phyloP scores from a whole-genome alignment of 2,113 vertebrate species.

The Cyphomyrus discorhynchus region DNA sequence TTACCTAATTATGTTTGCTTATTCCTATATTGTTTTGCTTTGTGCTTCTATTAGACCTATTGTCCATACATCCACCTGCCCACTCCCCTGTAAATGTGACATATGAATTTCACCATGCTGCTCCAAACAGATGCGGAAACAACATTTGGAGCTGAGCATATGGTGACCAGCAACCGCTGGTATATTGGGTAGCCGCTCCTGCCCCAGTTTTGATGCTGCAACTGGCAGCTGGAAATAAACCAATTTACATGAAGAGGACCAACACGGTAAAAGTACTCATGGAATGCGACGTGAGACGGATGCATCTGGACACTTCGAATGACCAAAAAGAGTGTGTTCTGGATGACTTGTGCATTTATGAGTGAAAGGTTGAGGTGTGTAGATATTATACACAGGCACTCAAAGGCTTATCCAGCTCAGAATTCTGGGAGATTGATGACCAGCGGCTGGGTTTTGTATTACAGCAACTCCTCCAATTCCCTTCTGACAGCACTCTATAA shows the following conservation, averaged over 20 bases:
- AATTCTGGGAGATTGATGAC: conserved; percentile 59
- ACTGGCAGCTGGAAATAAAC: background rate
- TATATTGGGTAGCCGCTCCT: background rate
- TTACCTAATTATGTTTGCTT: background rate
- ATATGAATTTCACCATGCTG: background rate
- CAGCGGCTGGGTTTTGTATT: conserved; percentile 58
- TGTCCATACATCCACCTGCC: background rate
- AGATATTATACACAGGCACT: conserved; percentile 31
- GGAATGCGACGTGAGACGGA: background rate
- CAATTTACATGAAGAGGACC: background rate
- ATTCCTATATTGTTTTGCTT: background rate
- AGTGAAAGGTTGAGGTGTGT: background rate
- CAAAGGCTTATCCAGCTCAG: conserved; percentile 49
- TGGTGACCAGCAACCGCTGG: background rate
- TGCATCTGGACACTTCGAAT: background rate
- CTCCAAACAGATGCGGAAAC: background rate
- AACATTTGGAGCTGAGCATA: background rate
- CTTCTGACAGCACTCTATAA: conserved; percentile 62
- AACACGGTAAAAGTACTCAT: background rate
- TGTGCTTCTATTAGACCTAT: background rate
- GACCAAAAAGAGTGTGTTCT: conserved; percentile 20
- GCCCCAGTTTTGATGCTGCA: background rate
- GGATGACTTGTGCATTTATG: conserved; percentile 27
- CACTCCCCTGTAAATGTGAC: background rate
- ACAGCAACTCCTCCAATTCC: conserved; percentile 51